Conservation (phyloP, 1,140 invertebrate species). For the Chironomus tepperi region DNA sequence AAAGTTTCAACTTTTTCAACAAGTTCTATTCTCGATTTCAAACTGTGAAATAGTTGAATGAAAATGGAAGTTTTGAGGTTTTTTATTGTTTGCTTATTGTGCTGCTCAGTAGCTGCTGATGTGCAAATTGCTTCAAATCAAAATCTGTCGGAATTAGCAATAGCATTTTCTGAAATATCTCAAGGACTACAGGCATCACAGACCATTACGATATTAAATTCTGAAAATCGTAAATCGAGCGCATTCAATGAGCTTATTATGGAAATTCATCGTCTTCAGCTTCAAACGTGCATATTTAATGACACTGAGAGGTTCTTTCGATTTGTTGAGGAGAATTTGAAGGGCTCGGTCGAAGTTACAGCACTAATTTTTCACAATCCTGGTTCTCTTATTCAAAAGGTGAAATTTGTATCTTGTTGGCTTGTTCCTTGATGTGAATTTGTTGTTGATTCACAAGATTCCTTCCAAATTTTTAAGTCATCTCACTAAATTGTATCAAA, state of each 20-base stretch:
- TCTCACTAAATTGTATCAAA: too few species aligned
- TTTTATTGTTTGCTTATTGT: too few species aligned
- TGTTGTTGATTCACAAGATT: too few species aligned
- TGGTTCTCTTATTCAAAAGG: constrained; percentile 28
- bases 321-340: constrained; percentile 34
- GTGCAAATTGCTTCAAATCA: not conserved
- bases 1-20: too few species aligned
- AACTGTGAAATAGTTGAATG: too few species aligned
- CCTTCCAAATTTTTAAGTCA: too few species aligned
- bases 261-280: not conserved
- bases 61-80: too few species aligned
- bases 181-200: constrained; percentile 28
- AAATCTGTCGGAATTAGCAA: not conserved
- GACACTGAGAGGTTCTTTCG: constrained; percentile 33
- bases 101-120: not conserved
- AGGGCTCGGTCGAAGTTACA: constrained; percentile 35
- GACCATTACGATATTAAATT: constrained; percentile 17
- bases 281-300: constrained; percentile 35
- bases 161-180: constrained; percentile 36
- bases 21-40: too few species aligned
- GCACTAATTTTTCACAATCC: constrained; percentile 35
- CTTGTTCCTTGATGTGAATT: too few species aligned
- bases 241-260: constrained; percentile 17
- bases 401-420: too few species aligned
- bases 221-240: not conserved